phyloP scores from a whole-genome alignment of 2,888 invertebrate species.

The Tetranychus truncatus region DNA sequence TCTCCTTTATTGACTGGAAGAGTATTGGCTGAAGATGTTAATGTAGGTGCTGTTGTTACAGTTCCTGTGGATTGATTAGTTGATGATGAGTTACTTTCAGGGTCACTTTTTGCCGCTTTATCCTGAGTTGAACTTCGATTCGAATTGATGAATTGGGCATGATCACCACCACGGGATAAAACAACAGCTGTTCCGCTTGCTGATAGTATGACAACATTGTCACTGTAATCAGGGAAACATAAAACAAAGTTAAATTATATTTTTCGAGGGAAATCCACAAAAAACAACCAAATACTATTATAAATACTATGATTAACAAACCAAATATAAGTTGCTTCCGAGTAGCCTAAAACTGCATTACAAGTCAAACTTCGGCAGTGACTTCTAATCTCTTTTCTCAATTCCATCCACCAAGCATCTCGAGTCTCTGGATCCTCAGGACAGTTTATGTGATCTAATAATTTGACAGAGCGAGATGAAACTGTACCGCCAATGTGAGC shows the following conservation, averaged over 20 bases:
- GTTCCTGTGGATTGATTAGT: neutral
- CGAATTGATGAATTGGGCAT: neutral
- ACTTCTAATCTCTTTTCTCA: constrained; percentile 80
- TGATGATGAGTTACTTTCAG: neutral
- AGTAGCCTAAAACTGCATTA: constrained; percentile 80
- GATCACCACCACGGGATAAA: constrained; percentile 29
- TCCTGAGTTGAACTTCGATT: constrained; percentile 1
- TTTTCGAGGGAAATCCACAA: neutral
- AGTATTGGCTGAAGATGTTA: neutral
- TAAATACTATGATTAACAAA: neutral
- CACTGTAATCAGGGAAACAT: constrained; percentile 36
- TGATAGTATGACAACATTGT: constrained; percentile 81
- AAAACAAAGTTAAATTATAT: constrained; percentile 13
- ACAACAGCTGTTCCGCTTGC: constrained; percentile 85
- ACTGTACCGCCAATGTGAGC: constrained; percentile 69
- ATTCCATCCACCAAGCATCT: constrained; percentile 91
- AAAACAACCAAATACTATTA: neutral
- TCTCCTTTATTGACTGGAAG: neutral
- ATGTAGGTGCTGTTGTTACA: neutral
- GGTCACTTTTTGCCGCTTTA: neutral
- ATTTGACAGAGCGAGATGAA: constrained; percentile 61
- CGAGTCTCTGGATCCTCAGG: constrained; percentile 74
- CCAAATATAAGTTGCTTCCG: constrained; percentile 70
- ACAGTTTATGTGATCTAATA: constrained; percentile 52
- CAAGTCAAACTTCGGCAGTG: constrained; percentile 80